Base-by-base conservation (phyloP, 2,888 invertebrate species). In the Dasysyrphus albostriatus region DNA sequence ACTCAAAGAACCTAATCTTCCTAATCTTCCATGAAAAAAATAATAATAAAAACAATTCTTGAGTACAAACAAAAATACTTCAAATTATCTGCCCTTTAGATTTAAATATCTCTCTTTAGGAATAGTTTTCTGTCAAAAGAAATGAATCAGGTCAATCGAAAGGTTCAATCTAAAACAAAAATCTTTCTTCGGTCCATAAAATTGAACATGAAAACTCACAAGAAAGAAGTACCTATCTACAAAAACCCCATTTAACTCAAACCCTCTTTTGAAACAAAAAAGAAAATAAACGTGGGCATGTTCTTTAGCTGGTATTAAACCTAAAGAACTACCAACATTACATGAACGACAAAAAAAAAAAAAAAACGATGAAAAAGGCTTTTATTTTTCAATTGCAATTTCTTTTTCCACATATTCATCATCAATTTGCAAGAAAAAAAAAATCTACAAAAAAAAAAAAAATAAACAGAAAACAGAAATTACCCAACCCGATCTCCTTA, bases 331-430 rank as follows among this genome's bases (percentile, higher is more conserved):
- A 24, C 42, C 14, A 29, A 44, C n/a, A 24, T n/a, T 63, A 44
- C 16, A 63, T n/a, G 14, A 61, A 42, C 24, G n/a, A 44, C 59
- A 58, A 56, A 59, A 59, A 59, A 19, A 44, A 67, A 58, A 56
- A 59, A 59, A 59, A 19, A 24, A 14, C 12, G 6, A 51, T 24
- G 12, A 32, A 54, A 29, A 32, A 54, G 24, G 44, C 75, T 47
- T 44, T 47, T 65, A 58, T 80, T 72, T 80, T 84, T 34, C 65
- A 75, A 80, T 80, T 80, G 49, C 16, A 80, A 80, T 80, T 72
- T 70, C 44, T 72, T 49, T 42, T 56, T 42, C 70, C 34, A 58
- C 80, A 59, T 72, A 76, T 72, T 54, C 75, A 79, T 84, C 83
- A 72, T 76, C 80, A 72, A 72, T 80, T 75, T 80, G 70, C 69